Base-by-base conservation (phyloP, 1,140 invertebrate species). In the Leptinotarsa texana region DNA sequence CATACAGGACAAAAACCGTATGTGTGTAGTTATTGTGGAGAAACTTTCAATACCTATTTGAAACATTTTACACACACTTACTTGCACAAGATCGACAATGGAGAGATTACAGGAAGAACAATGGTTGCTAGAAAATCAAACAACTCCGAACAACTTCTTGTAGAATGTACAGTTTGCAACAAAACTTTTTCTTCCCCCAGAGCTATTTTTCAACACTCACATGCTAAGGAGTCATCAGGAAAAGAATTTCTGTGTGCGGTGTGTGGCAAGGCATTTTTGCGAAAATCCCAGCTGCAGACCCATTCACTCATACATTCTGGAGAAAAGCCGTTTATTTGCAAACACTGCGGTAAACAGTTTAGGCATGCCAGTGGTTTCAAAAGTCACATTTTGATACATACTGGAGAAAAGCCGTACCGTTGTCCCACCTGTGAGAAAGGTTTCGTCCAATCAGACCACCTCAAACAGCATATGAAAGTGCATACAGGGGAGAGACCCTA, bases 201-300 rank as follows among this genome's bases (percentile, higher is more conserved):
- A 48, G 87, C 88, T 74, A 89, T 88, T 68, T 82, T 91, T 33
- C 88, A 87, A 69, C 86, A 87, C 18, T 15, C 90, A 91, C 79
- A 87, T 89, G 84, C 86, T 88, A 83, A 87, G 88, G 18, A 90
- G 90, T 77, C 86, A 83, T 22, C 87, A 86, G 4, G 80, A 86
- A 1, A 85, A 85, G 76, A 85, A 62, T 72, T 72, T 18, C 49
- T 57, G 24, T 72, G 69, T 18, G 22, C 13, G 0, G 17, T 62
- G 15, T 72, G 69, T 27, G 49, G 51, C 15, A 72, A 62, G 33
- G 33, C 69, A 27, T 72, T 72, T 72, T 17, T 47, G 27, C 49
- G n/a, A n/a, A 72, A 72, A 33, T 17, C 24, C 33, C 49, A 63
- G 15, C 33, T 72, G 47, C 49, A 72, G 15, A 21, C 18, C 5